Evolutionary conservation across 2,113 vertebrate genomes (phyloP).

Genomic region (Malurus cyaneus): DNA sequence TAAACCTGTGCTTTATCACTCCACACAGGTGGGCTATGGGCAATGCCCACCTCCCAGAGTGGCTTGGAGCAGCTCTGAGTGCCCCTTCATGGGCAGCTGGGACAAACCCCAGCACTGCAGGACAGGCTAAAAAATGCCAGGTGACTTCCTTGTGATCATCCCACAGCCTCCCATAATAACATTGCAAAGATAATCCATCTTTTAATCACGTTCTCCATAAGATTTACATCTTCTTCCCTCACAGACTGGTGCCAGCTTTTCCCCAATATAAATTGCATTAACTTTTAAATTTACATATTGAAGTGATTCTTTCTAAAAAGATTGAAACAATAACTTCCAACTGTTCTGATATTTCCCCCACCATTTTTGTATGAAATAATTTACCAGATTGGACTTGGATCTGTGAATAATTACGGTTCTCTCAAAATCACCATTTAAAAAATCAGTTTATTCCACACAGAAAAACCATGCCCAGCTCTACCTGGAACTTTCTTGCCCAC

Average conservation of each 20-base stretch:
- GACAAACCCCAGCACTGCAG: neutral
- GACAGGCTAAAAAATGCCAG: neutral
- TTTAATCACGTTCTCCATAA: neutral
- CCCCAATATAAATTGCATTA: neutral
- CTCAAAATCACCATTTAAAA: neutral
- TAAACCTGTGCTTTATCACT: fast-evolving
- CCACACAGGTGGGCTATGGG: fast-evolving
- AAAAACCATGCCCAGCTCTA: neutral
- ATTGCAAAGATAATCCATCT: neutral
- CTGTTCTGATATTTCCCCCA: neutral
- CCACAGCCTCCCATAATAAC: neutral
- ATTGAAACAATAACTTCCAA: neutral
- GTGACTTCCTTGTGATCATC: neutral
- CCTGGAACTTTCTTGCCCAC: neutral
- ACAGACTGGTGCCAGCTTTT: neutral
- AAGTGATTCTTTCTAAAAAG: neutral
- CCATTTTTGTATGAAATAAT: neutral
- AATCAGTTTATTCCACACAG: neutral
- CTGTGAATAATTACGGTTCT: neutral
- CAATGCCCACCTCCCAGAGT: neutral
- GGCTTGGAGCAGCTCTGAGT: neutral
- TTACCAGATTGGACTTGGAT: neutral
- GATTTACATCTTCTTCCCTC: neutral
- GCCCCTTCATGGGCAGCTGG: fast-evolving
- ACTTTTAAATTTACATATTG: neutral